A percentile compares a stretch with the other conserved stretches of the same genome.
phyloP scores from a whole-genome alignment of 2,888 invertebrate genomes.

The Rutpela maculata region DNA sequence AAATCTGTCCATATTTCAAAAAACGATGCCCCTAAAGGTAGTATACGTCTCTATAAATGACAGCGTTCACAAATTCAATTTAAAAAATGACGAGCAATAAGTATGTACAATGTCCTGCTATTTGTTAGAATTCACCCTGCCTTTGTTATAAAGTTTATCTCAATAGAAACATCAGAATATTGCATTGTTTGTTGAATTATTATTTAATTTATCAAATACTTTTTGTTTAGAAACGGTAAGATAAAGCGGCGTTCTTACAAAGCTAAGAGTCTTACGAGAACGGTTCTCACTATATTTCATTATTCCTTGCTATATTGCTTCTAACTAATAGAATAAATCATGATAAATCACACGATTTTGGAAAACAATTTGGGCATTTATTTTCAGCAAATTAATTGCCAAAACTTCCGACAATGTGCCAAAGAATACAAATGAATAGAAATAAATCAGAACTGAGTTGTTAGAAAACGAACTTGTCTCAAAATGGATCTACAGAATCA shows the following conservation, averaged over 20 bases:
- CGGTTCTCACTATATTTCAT: constrained; percentile 37
- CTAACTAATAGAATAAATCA: constrained; percentile 40
- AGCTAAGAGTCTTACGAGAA: constrained; percentile 20
- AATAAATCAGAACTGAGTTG: constrained; percentile 46
- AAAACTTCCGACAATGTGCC: constrained; percentile 44
- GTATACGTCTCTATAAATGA: not conserved
- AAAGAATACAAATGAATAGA: constrained; percentile 47
- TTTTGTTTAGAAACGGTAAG: constrained; percentile 31
- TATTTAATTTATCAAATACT: constrained; percentile 39
- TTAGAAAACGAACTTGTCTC: constrained; percentile 44
- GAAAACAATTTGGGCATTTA: constrained; percentile 39
- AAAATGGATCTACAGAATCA: constrained; percentile 45
- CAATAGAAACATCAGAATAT: constrained; percentile 18
- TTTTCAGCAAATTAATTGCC: constrained; percentile 45
- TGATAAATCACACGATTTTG: constrained; percentile 36
- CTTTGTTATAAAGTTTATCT: not conserved
- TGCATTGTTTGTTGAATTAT: constrained; percentile 19
- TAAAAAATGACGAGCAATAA: not conserved
- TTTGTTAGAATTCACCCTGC: not conserved
- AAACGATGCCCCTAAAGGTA: not conserved
- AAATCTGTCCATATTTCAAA: constrained; percentile 1
- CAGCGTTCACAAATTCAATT: not conserved
- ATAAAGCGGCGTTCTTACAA: constrained; percentile 27
- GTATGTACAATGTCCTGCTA: not conserved
- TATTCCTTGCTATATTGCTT: constrained; percentile 36